These are phyloP conservation scores for Melieria picta DNA, from an alignment of 2,888 invertebrate species.

Conservation along the genomic window DNA sequence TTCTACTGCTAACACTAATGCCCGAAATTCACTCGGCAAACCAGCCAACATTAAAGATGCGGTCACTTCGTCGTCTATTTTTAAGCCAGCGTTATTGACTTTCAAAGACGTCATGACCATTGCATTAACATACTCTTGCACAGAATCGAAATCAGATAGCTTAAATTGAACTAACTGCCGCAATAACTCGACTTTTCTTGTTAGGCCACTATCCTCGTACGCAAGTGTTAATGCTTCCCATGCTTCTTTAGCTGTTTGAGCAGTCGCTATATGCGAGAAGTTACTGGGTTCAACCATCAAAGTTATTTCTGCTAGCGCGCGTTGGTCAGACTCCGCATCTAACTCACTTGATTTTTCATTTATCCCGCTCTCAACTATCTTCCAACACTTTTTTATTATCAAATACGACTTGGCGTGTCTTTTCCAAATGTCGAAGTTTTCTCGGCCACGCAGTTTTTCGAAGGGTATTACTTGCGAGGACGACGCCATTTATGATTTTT, in stretches of 20 bases:
- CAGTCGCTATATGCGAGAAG: slow-evolving; percentile 38
- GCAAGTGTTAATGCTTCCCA: slow-evolving; percentile 39
- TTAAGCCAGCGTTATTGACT: slow-evolving; percentile 24
- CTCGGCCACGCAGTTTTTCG: too few species aligned
- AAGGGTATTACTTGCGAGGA: too few species aligned
- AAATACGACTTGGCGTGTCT: slow-evolving; percentile 2
- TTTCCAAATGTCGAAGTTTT: neutral
- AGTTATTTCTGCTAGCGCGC: slow-evolving; percentile 42
- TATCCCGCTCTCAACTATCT: neutral
- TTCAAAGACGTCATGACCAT: slow-evolving; percentile 29
- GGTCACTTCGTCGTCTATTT: slow-evolving; percentile 34
- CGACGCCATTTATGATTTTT: neutral
- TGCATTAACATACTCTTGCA: slow-evolving; percentile 32
- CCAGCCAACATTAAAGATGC: slow-evolving; percentile 39
- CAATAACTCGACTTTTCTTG: slow-evolving; percentile 41
- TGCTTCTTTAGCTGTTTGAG: slow-evolving; percentile 38
- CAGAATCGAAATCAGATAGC: slow-evolving; percentile 23
- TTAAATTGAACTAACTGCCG: slow-evolving; percentile 37
- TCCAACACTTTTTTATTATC: slow-evolving; percentile 8
- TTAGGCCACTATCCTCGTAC: slow-evolving; percentile 41
- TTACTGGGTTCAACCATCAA: slow-evolving; percentile 39
- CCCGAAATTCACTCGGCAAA: slow-evolving; percentile 35
- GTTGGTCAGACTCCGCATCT: slow-evolving; percentile 12
- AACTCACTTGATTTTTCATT: neutral
- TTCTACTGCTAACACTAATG: slow-evolving; percentile 39